Conservation (phyloP, 2,888 invertebrate species). For the Orchesella flavescens region DNA sequence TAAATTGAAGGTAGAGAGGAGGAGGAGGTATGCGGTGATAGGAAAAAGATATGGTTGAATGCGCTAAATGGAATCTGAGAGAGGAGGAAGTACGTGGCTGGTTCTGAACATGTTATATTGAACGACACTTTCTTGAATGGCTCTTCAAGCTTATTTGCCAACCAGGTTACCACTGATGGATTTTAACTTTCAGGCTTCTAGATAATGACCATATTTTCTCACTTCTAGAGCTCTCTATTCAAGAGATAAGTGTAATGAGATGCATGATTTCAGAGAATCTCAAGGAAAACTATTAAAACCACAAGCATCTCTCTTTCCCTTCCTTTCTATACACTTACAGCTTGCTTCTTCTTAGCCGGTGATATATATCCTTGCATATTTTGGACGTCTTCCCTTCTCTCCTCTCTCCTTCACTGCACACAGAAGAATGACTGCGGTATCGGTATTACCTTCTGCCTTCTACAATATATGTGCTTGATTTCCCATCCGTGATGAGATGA, state of each 20-base stretch:
- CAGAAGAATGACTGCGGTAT: not conserved
- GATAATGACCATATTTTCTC: constrained; percentile 61
- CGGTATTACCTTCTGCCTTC: constrained; percentile 32
- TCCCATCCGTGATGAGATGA: constrained; percentile 63
- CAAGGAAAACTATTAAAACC: constrained; percentile 57
- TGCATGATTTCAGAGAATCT: constrained; percentile 55
- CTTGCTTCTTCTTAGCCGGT: constrained; percentile 15
- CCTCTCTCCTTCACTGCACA: constrained; percentile 10
- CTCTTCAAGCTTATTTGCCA: constrained; percentile 27
- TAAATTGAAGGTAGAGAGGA: not conserved
- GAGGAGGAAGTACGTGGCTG: not conserved
- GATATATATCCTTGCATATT: too few relatives aligned
- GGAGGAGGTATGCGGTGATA: not conserved
- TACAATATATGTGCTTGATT: constrained; percentile 50
- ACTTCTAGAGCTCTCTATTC: constrained; percentile 43
- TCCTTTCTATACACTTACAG: constrained; percentile 25
- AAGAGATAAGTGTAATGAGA: constrained; percentile 55
- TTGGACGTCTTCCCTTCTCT: not conserved
- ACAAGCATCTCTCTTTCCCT: constrained; percentile 48
- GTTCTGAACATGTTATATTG: not conserved
- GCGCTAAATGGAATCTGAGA: constrained; percentile 31
- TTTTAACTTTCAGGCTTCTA: constrained; percentile 56
- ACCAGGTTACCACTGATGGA: constrained; percentile 51
- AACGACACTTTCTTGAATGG: not conserved
- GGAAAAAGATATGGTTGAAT: constrained; percentile 26